Conservation (phyloP, 2,113 vertebrate species). For the Campylomormyrus numenius region DNA sequence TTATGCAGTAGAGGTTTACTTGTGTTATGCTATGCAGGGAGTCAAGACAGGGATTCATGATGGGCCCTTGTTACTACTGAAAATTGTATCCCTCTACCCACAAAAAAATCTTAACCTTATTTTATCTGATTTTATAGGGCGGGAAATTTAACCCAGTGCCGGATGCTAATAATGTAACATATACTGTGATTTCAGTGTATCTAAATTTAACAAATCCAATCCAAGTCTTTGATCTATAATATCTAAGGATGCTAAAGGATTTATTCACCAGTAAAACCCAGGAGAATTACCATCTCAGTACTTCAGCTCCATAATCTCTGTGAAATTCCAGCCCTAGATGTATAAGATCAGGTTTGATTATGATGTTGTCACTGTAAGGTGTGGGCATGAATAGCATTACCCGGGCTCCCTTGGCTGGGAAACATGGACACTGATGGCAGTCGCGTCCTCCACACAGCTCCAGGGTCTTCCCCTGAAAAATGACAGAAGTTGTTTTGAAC, state of each 20-base stretch:
- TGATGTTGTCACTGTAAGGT: background rate
- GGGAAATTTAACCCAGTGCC: background rate
- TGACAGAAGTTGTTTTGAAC: background rate
- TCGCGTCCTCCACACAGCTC: slow-evolving; percentile 65
- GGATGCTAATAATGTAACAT: background rate
- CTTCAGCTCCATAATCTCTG: background rate
- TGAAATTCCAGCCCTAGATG: background rate
- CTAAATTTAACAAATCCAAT: background rate
- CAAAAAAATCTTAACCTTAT: background rate
- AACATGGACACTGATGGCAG: slow-evolving; percentile 67
- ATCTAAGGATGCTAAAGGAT: background rate
- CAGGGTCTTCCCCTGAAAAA: slow-evolving; percentile 40
- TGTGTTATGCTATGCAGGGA: background rate
- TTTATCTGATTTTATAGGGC: background rate
- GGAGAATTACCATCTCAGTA: background rate
- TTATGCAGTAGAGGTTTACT: background rate
- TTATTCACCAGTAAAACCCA: background rate
- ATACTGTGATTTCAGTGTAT: background rate
- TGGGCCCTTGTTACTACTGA: background rate
- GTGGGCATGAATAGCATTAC: slow-evolving; percentile 40
- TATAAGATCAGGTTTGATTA: background rate
- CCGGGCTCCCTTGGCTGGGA: slow-evolving; percentile 70
- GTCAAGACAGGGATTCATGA: background rate
- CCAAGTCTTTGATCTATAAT: background rate
- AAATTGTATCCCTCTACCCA: background rate